phyloP scores from a whole-genome alignment of 2,113 vertebrate species.

The Syngnathus floridae region DNA sequence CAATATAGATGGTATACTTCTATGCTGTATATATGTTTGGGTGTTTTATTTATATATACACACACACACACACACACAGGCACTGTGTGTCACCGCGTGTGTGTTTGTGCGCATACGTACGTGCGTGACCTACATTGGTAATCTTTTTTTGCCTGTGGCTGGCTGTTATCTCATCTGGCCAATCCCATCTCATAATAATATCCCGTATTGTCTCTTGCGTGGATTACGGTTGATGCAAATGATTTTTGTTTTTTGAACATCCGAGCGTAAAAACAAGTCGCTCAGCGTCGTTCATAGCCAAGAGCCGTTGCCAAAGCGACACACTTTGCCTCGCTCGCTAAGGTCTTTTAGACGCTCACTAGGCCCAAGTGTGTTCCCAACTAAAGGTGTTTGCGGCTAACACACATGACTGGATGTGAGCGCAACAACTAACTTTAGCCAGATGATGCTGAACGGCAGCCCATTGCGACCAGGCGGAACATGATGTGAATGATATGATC shows the following conservation, averaged over 20 bases:
- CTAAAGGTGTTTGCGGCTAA: too few relatives aligned
- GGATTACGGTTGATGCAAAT: not conserved
- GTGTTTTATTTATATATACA: not conserved
- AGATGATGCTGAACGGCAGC: too few relatives aligned
- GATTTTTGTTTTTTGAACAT: not conserved
- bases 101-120: not conserved
- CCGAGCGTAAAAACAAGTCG: too few relatives aligned
- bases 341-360: too few relatives aligned
- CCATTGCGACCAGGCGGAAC: too few relatives aligned
- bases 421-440: too few relatives aligned
- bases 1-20: not conserved
- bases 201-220: slow-evolving; percentile 15
- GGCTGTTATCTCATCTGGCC: slow-evolving; percentile 44
- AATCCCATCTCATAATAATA: slow-evolving; percentile 32
- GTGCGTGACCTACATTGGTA: slow-evolving; percentile 46
- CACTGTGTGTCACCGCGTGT: not conserved
- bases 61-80: not conserved
- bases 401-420: too few relatives aligned
- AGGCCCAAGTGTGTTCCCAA: too few relatives aligned
- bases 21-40: slow-evolving; percentile 38
- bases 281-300: too few relatives aligned
- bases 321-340: too few relatives aligned
- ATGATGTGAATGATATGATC: too few relatives aligned
- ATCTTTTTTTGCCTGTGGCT: slow-evolving; percentile 42
- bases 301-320: too few relatives aligned